A percentile compares a stretch with the other conserved stretches of the same genome.
Conservation (phyloP, 1,140 invertebrate genomes). For the Linepithema humile region DNA sequence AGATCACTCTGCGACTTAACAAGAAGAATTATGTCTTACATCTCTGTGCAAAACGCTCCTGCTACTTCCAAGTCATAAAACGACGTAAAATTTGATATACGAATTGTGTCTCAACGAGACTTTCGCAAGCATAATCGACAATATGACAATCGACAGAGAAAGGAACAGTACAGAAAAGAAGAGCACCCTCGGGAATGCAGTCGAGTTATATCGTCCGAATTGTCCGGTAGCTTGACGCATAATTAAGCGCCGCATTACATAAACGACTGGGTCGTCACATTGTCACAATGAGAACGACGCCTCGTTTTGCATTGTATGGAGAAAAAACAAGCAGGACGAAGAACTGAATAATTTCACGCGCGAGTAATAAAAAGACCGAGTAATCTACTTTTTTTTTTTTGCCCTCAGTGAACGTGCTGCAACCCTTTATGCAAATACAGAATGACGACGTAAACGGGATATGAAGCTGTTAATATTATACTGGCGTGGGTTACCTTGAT, state of each 20-base stretch:
- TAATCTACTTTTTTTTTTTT: conserved; percentile 44
- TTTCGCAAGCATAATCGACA: neutral
- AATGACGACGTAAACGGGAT: conserved; percentile 40
- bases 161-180: conserved; percentile 4
- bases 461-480: conserved; percentile 44
- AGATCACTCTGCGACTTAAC: neutral
- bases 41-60: neutral
- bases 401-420: neutral
- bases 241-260: conserved; percentile 3
- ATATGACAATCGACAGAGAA: neutral
- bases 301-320: neutral
- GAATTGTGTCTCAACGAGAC: neutral
- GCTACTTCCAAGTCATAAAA: neutral
- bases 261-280: neutral
- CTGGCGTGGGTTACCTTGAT: conserved; percentile 48
- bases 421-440: conserved; percentile 58
- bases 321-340: conserved; percentile 11
- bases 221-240: neutral
- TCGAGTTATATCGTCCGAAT: neutral
- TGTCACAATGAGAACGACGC: neutral
- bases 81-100: neutral
- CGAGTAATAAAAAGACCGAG: conserved; percentile 9
- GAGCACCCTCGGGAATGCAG: neutral
- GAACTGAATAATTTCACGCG: conserved; percentile 16
- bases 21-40: neutral